Conservation (phyloP, 2,797 vertebrate species). For the Tachyglossus aculeatus region DNA sequence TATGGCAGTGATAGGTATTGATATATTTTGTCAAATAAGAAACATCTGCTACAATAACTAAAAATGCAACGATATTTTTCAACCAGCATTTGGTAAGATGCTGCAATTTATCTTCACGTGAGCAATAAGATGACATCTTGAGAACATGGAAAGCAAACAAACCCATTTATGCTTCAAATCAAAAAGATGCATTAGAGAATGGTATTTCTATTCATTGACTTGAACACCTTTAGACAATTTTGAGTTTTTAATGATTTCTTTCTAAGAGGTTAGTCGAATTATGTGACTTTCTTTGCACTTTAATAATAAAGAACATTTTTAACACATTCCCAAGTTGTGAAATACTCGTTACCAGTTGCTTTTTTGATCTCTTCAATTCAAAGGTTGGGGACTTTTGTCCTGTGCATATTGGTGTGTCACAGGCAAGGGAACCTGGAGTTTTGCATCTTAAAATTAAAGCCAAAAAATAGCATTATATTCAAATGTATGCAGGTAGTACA, state of each 20-base stretch:
- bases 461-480: too few relatives aligned
- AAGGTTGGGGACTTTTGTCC: too few relatives aligned
- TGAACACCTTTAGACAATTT: constrained; percentile 36
- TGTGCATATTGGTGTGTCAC: too few relatives aligned
- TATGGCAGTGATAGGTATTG: constrained; percentile 50
- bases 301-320: constrained; percentile 19
- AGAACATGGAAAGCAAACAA: constrained; percentile 58
- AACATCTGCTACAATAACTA: constrained; percentile 51
- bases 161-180: constrained; percentile 53
- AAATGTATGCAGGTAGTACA: too few relatives aligned
- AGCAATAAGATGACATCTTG: constrained; percentile 53
- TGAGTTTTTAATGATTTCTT: constrained; percentile 29
- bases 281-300: constrained; percentile 32
- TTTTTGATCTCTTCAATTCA: too few relatives aligned
- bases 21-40: constrained; percentile 60
- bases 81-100: constrained; percentile 57
- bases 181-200: constrained; percentile 51
- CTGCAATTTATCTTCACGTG: constrained; percentile 61
- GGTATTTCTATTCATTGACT: constrained; percentile 45
- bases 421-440: too few relatives aligned
- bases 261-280: constrained; percentile 27
- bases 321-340: constrained; percentile 14
- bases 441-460: too few relatives aligned
- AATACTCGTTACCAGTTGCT: too few relatives aligned
- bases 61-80: constrained; percentile 61